Evolutionary conservation across 92 coral and sea anemone genomes (phyloP).

Genomic region (Phenganax marumi): DNA sequence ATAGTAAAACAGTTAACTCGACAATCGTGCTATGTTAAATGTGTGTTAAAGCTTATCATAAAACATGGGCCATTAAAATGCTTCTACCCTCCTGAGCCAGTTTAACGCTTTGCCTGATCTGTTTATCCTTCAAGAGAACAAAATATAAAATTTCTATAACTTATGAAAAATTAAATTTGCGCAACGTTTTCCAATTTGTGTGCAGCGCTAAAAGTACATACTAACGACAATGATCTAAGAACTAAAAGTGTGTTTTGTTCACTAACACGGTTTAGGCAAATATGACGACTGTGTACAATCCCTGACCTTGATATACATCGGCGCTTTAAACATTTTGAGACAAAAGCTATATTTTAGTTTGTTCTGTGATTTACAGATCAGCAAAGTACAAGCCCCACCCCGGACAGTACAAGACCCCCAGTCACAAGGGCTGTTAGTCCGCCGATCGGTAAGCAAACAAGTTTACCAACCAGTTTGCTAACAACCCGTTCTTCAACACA

Average conservation of each 20-base stretch:
- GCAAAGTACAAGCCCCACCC: slow-evolving; percentile 17
- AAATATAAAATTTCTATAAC: background rate
- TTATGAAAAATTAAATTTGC: background rate
- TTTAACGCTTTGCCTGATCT: slow-evolving; percentile 17
- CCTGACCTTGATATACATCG: background rate
- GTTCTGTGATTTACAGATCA: slow-evolving; percentile 42
- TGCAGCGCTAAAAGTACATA: background rate
- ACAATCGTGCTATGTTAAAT: too few species aligned
- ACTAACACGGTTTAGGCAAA: too few species aligned
- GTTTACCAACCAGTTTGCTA: slow-evolving; percentile 24
- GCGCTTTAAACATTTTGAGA: background rate
- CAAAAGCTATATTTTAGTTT: background rate
- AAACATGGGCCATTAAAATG: background rate
- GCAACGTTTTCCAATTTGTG: background rate
- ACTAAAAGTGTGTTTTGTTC: background rate
- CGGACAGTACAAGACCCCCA: background rate
- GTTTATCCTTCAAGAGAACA: background rate
- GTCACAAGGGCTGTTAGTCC: background rate
- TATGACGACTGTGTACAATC: too few species aligned
- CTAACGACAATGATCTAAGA: background rate
- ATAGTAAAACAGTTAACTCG: too few species aligned
- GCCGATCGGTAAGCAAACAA: slow-evolving; percentile 6
- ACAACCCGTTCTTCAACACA: background rate
- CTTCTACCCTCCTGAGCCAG: background rate
- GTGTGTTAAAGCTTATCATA: too few species aligned